A percentile compares a stretch with the other conserved stretches of the same genome.
These are phyloP conservation scores for Brachionus paranguensis DNA, from an alignment of 1,140 invertebrate genomes.

Conservation along the genomic window DNA sequence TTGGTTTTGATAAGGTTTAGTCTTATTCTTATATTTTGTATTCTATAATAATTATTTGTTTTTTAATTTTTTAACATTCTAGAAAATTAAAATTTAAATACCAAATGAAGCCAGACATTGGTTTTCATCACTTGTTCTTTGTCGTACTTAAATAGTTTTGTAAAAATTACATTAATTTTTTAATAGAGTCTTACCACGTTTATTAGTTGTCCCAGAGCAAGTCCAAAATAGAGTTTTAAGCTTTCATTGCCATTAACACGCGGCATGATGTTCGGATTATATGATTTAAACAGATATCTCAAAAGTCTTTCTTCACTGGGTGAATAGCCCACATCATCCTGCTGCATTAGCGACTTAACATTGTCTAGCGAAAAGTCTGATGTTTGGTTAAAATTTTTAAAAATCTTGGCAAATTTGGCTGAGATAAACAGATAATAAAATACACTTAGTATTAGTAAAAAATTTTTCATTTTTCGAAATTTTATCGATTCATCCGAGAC, in stretches of 20 bases:
- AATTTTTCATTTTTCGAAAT: neutral
- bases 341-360: neutral
- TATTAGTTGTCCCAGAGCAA: constrained; percentile 16
- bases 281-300: constrained; percentile 12
- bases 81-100: neutral
- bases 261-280: constrained; percentile 35
- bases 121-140: constrained; percentile 57
- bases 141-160: neutral
- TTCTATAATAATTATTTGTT: too few relatives aligned
- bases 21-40: too few relatives aligned
- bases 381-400: neutral
- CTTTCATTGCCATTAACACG: neutral
- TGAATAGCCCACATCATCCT: neutral
- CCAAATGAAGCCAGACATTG: constrained; percentile 55
- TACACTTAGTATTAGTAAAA: neutral
- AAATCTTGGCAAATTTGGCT: neutral
- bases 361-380: neutral
- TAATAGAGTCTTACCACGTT: neutral
- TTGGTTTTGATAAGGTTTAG: too few relatives aligned
- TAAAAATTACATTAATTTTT: neutral
- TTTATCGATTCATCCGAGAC: neutral
- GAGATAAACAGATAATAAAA: neutral
- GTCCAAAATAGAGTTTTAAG: constrained; percentile 24
- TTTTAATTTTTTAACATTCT: too few relatives aligned
- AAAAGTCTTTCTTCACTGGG: constrained; percentile 34